Conservation (phyloP, 2,888 invertebrate genomes). For the Andrena hattorfiana region DNA sequence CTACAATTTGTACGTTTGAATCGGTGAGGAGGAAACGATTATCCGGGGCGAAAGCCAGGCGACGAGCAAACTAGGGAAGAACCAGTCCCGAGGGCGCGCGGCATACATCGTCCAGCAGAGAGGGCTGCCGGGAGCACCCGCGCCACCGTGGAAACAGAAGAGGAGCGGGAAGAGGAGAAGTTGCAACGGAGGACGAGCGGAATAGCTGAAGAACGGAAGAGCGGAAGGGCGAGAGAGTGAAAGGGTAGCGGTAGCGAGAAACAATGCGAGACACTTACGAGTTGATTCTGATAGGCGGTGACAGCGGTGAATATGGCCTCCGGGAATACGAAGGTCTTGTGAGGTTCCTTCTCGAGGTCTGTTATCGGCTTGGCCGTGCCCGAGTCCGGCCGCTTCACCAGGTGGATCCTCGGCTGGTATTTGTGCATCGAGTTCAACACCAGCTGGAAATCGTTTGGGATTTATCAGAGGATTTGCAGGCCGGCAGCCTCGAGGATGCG, state of each 20-base stretch:
- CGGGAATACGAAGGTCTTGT: constrained; percentile 92
- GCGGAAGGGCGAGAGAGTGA: constrained; percentile 21
- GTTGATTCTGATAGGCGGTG: constrained; percentile 94
- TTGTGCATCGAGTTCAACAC: constrained; percentile 95
- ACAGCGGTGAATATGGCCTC: constrained; percentile 95
- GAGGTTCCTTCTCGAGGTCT: constrained; percentile 90
- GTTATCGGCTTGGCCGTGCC: constrained; percentile 87
- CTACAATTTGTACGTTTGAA: constrained; percentile 21
- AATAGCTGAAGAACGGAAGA: background rate
- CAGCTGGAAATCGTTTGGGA: constrained; percentile 87
- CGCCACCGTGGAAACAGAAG: constrained; percentile 6
- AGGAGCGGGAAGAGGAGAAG: constrained; percentile 8
- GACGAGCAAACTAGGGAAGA: constrained; percentile 27
- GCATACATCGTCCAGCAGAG: constrained; percentile 7
- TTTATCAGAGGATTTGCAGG: constrained; percentile 29
- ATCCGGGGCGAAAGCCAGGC: constrained; percentile 49
- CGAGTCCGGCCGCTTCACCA: constrained; percentile 89
- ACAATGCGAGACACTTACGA: constrained; percentile 87
- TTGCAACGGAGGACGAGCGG: background rate
- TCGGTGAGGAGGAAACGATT: constrained; percentile 55
- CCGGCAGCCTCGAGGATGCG: background rate
- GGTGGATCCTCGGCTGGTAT: constrained; percentile 92
- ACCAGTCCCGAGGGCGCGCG: constrained; percentile 56
- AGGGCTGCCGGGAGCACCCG: constrained; percentile 5
- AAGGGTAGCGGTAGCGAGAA: constrained; percentile 69